A percentile compares a stretch with the other conserved stretches of the same genome.
phyloP scores from a whole-genome alignment of 2,113 vertebrate genomes.

The Azemiops feae region DNA sequence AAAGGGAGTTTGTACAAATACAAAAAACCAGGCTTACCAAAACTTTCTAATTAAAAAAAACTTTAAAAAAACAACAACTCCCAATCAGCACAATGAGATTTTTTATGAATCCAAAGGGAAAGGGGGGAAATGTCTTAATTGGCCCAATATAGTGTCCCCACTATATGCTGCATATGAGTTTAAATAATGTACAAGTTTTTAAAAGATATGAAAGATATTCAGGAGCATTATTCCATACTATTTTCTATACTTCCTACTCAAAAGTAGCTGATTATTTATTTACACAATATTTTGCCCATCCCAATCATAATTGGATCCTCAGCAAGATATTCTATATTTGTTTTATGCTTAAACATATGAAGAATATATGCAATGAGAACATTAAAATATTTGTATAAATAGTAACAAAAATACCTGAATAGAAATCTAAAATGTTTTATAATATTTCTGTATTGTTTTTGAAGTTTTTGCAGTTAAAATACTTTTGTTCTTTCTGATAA shows the following conservation, averaged over 20 bases:
- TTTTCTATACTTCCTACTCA: not conserved
- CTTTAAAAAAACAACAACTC: not conserved
- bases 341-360: not conserved
- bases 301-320: not conserved
- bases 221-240: not conserved
- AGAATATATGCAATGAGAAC: not conserved
- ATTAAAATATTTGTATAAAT: conserved; percentile 21
- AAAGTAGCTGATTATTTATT: not conserved
- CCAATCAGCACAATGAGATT: not conserved
- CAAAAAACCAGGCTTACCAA: not conserved
- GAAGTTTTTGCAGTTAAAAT: not conserved
- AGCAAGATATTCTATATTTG: not conserved
- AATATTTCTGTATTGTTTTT: not conserved
- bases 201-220: not conserved
- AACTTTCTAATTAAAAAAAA: not conserved
- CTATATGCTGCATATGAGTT: not conserved
- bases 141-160: not conserved
- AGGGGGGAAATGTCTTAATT: not conserved
- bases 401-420: not conserved
- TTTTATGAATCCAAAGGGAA: not conserved
- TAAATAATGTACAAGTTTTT: not conserved
- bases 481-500: not conserved
- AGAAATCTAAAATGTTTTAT: not conserved
- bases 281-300: not conserved
- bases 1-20: not conserved